Evolutionary conservation across 2,113 vertebrate genomes (phyloP), one percentile per base, ranked within the genome.

Genomic region (Engraulis encrasicolus): DNA sequence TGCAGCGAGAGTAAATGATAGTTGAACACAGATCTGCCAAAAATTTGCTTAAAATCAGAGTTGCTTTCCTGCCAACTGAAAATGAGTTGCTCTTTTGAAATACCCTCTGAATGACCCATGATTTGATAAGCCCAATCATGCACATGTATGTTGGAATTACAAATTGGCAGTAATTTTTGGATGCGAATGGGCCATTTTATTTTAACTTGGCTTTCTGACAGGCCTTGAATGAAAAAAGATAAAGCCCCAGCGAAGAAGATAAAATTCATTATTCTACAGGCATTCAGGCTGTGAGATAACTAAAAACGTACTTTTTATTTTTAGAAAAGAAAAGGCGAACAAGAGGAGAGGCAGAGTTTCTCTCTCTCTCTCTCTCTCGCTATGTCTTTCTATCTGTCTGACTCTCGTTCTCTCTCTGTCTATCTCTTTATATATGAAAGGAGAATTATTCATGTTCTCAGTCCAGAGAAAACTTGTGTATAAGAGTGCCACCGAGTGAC

Each of bases 201-300:
- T 84, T 66, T 81, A 92, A 92, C 85, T 92, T 92, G 92, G 91
- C 90, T 86, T 85, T 50, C 19, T 83, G 87, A 90, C 92, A 87
- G 90, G 92, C 94, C 92, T 91, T 90, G 87, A 93, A 94, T 91
- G 90, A 14, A 88, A 82, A 85, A 81, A 89, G 92, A 93, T 94
- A 93, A 93, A 88, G 86, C 34, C 66, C 82, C 81, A 83, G 74
- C 12, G 52, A 82, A 89, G 79, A 84, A 89, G 91, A 90, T 83
- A 87, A 86, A 85, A 87, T 91, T 91, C 87, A 92, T 92, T 89
- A 87, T 82, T 80, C 81, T 80, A 50, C 45, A 49, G 88, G 90
- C 87, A 85, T 80, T 88, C 78, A 81, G 84, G 90, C 84, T 74
- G 48, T 37, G 45, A 89, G 86, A 91, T 93, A 91, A 91, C 90